Evolutionary conservation across 2,888 invertebrate species (phyloP).

Genomic region (Drosophila limbata): DNA sequence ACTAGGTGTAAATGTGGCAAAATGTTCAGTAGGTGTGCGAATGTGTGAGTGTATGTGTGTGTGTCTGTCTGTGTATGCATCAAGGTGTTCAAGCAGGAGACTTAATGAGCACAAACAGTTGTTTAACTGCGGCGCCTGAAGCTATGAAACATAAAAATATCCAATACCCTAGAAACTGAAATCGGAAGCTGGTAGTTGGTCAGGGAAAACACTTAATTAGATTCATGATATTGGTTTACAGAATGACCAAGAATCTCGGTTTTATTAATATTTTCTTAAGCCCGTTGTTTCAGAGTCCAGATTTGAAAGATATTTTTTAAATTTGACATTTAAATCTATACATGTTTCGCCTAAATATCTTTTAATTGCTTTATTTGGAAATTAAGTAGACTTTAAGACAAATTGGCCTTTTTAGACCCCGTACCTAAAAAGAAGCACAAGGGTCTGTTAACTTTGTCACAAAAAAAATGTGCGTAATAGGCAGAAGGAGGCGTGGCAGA

Average conservation of each 20-base stretch:
- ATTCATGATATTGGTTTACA: neutral
- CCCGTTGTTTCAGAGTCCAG: too few species aligned
- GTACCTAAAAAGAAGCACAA: too few species aligned
- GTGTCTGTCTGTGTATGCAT: slow-evolving; percentile 27
- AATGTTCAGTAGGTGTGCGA: slow-evolving; percentile 37
- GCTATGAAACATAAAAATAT: slow-evolving; percentile 54
- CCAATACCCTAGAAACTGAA: slow-evolving; percentile 32
- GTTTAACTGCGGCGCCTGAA: slow-evolving; percentile 42
- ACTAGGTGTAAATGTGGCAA: slow-evolving; percentile 76
- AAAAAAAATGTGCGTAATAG: too few species aligned
- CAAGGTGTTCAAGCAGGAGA: slow-evolving; percentile 70
- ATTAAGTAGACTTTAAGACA: too few species aligned
- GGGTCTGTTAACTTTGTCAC: too few species aligned
- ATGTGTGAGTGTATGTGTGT: slow-evolving; percentile 28
- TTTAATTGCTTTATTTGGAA: too few species aligned
- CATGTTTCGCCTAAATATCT: too few species aligned
- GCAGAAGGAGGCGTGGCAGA: too few species aligned
- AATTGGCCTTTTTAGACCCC: too few species aligned
- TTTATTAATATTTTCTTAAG: too few species aligned
- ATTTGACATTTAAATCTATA: too few species aligned
- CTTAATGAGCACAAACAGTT: slow-evolving; percentile 67
- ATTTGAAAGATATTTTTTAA: too few species aligned
- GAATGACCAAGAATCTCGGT: neutral
- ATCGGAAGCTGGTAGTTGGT: neutral
- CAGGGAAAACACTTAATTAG: neutral